Percentiles rank a stretch among this genome's conserved stretches.
Conservation (phyloP, 2,888 invertebrate species). For the Phyllotreta striolata region DNA sequence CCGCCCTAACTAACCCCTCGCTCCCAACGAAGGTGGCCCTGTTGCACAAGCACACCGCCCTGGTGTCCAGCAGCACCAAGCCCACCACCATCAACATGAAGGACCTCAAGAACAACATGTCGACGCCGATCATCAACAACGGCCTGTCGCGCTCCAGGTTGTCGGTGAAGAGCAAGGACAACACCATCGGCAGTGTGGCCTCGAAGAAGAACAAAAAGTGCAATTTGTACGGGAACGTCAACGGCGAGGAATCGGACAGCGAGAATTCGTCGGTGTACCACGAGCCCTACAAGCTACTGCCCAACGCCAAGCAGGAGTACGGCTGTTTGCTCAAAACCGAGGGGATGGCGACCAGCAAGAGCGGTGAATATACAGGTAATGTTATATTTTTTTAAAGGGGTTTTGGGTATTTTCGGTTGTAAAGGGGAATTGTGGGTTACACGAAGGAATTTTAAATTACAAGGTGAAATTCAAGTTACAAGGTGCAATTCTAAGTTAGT, state of each 20-base stretch:
- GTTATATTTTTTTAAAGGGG: conserved; percentile 18
- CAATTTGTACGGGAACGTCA: conserved; percentile 62
- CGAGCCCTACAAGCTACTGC: conserved; percentile 66
- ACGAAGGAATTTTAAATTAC: too few relatives aligned
- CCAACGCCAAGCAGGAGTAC: conserved; percentile 63
- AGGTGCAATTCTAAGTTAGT: too few relatives aligned
- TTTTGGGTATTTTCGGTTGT: not conserved
- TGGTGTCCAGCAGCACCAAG: conserved; percentile 66
- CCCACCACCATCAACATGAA: conserved; percentile 68
- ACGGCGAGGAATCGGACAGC: conserved; percentile 64
- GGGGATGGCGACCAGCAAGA: conserved; percentile 62
- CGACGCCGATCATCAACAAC: conserved; percentile 67
- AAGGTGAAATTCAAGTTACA: too few relatives aligned
- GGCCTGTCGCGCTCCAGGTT: conserved; percentile 64
- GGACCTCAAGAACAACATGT: conserved; percentile 64
- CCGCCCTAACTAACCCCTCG: not conserved
- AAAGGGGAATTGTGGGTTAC: too few relatives aligned
- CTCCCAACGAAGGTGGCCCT: conserved; percentile 62
- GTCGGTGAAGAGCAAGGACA: conserved; percentile 61
- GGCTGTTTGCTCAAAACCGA: conserved; percentile 65
- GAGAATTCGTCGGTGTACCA: conserved; percentile 67
- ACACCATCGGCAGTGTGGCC: conserved; percentile 54
- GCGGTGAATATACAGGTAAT: conserved; percentile 65
- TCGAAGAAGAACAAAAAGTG: conserved; percentile 59
- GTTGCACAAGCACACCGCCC: conserved; percentile 69